A percentile compares a stretch with the other conserved stretches of the same genome.
These are phyloP conservation scores for Aspiorhynchus laticeps DNA, from an alignment of 2,113 vertebrate species.

Conservation along the genomic window DNA sequence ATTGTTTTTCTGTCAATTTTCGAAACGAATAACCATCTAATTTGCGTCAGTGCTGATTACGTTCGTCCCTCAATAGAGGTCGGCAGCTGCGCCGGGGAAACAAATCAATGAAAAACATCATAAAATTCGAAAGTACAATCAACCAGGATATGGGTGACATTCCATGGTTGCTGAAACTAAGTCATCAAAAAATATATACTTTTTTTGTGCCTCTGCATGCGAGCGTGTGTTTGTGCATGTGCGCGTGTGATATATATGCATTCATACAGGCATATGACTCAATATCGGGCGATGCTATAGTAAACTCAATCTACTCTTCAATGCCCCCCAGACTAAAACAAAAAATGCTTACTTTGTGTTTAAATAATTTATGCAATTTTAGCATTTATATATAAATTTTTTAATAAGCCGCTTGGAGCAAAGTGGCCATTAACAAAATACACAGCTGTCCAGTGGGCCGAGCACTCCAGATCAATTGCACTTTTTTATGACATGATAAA, in stretches of 20 bases:
- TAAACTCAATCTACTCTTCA: conserved; percentile 77
- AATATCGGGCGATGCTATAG: conserved; percentile 74
- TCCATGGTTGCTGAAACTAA: conserved; percentile 95
- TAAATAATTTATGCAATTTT: conserved; percentile 99
- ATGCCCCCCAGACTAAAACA: conserved; percentile 74
- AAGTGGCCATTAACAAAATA: conserved; percentile 99
- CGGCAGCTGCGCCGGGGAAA: conserved; percentile 99
- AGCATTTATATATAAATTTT: conserved; percentile 99
- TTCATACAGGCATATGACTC: conserved; percentile 73
- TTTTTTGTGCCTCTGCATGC: conserved; percentile 63
- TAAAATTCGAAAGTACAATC: conserved; percentile 99
- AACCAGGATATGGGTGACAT: conserved; percentile 99
- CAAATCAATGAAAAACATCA: conserved; percentile 99
- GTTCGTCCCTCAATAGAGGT: conserved; percentile 99
- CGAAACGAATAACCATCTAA: conserved; percentile 99
- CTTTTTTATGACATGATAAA: conserved; percentile 99
- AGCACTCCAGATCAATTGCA: conserved; percentile 98
- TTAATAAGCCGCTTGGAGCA: conserved; percentile 99
- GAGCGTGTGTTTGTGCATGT: conserved; percentile 14
- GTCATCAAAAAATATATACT: conserved; percentile 94
- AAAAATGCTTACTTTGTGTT: conserved; percentile 98
- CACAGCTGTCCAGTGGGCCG: conserved; percentile 99
- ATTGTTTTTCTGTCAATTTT: conserved; percentile 99
- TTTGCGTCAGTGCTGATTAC: conserved; percentile 99
- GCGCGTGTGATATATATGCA: conserved; percentile 69